Conservation (phyloP, 1,140 invertebrate species). For the Ditylenchus dipsaci region DNA sequence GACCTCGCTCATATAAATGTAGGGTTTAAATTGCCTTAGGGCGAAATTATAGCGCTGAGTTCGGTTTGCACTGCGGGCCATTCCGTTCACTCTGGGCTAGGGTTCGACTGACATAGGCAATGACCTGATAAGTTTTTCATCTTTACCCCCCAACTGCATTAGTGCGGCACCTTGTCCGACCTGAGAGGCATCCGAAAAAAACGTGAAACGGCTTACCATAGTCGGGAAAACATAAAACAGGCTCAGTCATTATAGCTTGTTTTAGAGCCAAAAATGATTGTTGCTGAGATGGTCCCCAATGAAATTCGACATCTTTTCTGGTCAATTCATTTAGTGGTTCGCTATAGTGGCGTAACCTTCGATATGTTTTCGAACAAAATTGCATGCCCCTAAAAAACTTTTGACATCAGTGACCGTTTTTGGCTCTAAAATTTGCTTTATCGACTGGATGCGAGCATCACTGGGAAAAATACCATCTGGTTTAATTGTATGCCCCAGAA, state of each 20-base stretch:
- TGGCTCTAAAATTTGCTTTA: slow-evolving; percentile 22
- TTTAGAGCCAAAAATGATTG: slow-evolving; percentile 13
- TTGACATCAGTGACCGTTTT: slow-evolving; percentile 44
- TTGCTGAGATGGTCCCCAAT: slow-evolving; percentile 17
- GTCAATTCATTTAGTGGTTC: slow-evolving; percentile 19
- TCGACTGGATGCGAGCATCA: slow-evolving; percentile 45
- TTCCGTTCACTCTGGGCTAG: slow-evolving; percentile 3
- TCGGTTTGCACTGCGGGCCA: slow-evolving; percentile 16
- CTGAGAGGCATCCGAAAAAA: slow-evolving; percentile 22
- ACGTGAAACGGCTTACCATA: slow-evolving; percentile 24
- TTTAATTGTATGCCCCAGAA: slow-evolving; percentile 50
- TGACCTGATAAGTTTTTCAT: slow-evolving; percentile 9
- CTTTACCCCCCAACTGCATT: slow-evolving; percentile 10
- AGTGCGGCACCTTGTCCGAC: slow-evolving; percentile 18
- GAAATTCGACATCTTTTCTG: slow-evolving; percentile 18
- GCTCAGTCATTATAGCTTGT: not conserved
- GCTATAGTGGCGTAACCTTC: slow-evolving; percentile 6
- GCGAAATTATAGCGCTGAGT: slow-evolving; percentile 10
- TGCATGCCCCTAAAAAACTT: slow-evolving; percentile 46
- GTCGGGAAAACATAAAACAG: slow-evolving; percentile 19
- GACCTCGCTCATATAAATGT: slow-evolving; percentile 10
- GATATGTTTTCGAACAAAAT: slow-evolving; percentile 18
- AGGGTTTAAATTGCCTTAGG: slow-evolving; percentile 12
- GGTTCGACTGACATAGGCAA: slow-evolving; percentile 17
- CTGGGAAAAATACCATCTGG: slow-evolving; percentile 41